Conservation (phyloP, 1,140 invertebrate genomes). For the Psix sp. region DNA sequence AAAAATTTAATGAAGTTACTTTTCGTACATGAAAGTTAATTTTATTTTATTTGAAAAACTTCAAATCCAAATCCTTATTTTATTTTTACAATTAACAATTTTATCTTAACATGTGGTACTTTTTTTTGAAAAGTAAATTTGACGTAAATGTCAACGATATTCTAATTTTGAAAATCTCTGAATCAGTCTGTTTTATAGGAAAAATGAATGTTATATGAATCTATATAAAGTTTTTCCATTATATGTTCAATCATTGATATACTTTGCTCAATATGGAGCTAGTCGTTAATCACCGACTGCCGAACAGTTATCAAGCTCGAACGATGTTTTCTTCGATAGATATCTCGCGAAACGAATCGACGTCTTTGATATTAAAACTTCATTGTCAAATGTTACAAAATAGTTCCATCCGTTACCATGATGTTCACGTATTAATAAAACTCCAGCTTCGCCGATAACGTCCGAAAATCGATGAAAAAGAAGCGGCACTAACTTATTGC, state of each 20-base stretch:
- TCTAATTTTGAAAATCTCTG: too few species aligned
- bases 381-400: conserved; percentile 1
- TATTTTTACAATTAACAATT: too few species aligned
- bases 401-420: not conserved
- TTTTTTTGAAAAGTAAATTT: not conserved
- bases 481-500: conserved; percentile 19
- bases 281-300: conserved; percentile 51
- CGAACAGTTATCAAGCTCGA: conserved; percentile 50
- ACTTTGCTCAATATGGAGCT: conserved; percentile 45
- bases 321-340: conserved; percentile 37
- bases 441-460: conserved; percentile 1
- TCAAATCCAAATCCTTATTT: too few species aligned
- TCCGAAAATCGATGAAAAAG: conserved; percentile 26
- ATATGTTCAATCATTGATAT: conserved; percentile 51
- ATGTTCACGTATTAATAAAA: conserved; percentile 8
- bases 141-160: not conserved
- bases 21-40: not conserved
- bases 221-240: conserved; percentile 55
- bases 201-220: conserved; percentile 37
- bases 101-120: too few species aligned
- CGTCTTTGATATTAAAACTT: conserved; percentile 29
- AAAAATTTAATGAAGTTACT: not conserved
- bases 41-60: too few species aligned
- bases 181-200: conserved; percentile 1
- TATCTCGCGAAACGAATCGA: conserved; percentile 16